Evolutionary conservation across 2,888 invertebrate species (phyloP), one percentile per base, ranked within the genome.

Genomic region (Drosophila paranaensis): DNA sequence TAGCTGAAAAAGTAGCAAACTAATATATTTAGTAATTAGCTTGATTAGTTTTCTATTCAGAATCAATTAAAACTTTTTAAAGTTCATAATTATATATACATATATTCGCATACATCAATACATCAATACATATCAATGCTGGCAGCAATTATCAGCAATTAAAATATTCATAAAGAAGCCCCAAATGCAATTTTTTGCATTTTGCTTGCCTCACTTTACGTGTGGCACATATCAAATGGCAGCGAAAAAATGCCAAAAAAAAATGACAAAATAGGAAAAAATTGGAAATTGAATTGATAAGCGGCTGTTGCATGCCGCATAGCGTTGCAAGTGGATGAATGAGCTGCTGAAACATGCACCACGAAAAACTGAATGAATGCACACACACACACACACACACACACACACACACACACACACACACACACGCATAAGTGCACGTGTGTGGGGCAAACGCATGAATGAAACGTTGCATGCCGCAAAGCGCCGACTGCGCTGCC

Each of bases 401-500:
- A 53, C 70, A 63, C 27, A 58, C 57, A 51, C 51, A 64, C 75
- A 69, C 27, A 27, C 72, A 72, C 60, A 68, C 71, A 39, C n/a
- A 63, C 50, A 53, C 70, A 63, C 27, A 58, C 57, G 51, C 51
- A 64, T 72, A 68, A 2, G 6, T 71, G 71, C 60, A 68, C 71
- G 35, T 13, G 45, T 42, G 50, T 33, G 54, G 27, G 51, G 40
- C 60, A 81, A 74, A 87, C 71, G 84, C 83, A 84, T 84, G 88
- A 89, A 84, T 89, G 83, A 89, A 89, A 87, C 68, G 86, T 82
- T 89, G 89, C 87, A 86, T 68, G 65, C 42, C 42, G 58, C 46
- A 50, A 50, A 33, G 30, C 62, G 75, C 30, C 51, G 65, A 45
- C 72, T 46, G 65, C 71, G 79, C 77, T 56, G 61, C 68, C 56